These are phyloP conservation scores for Aphelocoma coerulescens DNA, from an alignment of 2,113 vertebrate genomes.

Conservation along the genomic window DNA sequence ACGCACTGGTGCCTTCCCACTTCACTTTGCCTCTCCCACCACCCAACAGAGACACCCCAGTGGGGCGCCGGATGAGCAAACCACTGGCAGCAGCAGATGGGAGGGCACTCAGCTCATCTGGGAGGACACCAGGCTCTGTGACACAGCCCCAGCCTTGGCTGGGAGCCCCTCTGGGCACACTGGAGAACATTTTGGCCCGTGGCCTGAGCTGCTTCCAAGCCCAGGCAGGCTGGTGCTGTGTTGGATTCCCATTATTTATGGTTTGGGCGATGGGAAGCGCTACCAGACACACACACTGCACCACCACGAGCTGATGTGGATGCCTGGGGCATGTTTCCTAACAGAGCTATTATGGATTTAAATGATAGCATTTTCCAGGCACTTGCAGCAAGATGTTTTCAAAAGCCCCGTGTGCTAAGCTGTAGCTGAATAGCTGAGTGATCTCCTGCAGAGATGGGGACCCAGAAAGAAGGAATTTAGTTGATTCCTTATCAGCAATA, in stretches of 20 bases:
- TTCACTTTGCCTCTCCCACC: background rate
- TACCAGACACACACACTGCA: background rate
- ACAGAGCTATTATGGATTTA: background rate
- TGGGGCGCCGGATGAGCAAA: background rate
- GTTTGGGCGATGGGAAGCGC: fast-evolving
- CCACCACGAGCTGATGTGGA: background rate
- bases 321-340: constrained; percentile 4
- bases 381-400: constrained; percentile 1
- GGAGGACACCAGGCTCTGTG: background rate
- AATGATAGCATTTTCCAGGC: constrained; percentile 12
- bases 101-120: background rate
- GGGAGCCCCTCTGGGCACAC: background rate
- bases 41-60: fast-evolving
- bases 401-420: background rate
- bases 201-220: background rate
- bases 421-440: background rate
- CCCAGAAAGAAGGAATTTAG: background rate
- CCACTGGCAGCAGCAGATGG: background rate
- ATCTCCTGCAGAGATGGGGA: background rate
- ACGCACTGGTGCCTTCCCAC: fast-evolving
- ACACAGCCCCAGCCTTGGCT: background rate
- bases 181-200: fast-evolving
- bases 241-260: background rate
- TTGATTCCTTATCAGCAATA: background rate
- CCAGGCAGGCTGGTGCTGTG: background rate